Evolutionary conservation across 2,113 vertebrate species (phyloP), one percentile per base, ranked within the genome.

Genomic region (Urocynchramus pylzowi): DNA sequence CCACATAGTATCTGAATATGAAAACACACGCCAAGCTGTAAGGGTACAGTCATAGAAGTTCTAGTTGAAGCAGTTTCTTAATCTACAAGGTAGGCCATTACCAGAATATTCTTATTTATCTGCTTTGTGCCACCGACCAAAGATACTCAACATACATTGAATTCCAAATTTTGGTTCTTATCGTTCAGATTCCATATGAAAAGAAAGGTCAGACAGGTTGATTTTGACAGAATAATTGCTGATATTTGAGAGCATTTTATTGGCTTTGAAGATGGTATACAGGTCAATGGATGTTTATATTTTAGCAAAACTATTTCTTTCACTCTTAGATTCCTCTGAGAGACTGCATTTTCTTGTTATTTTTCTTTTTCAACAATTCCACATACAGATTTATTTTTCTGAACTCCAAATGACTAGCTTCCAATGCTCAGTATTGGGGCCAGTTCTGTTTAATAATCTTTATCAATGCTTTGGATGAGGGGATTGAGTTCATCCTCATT

Each of bases 1-100:
- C 90, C 79, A 90, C 93, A 90, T 77, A 90, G 87, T 90, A 94
- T 94, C 87, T 84, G 95, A 96, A 93, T 86, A 96, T 86, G 93
- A 95, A 96, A 97, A 97, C 91, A 93, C 56, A 92, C 11, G 71
- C 90, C 95, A 97, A 87, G 89, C 93, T 93, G 93, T 41, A 96
- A 67, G 90, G 35, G 42, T 83, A 87, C 8, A 94, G 45, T 82
- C 77, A 65, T 17, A 75, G 60, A 91, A 93, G 57, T 80, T 89
- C 57, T 61, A 83, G 53, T 16, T 87, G 75, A 89, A 95, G 24
- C 35, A 65, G 89, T 93, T 94, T 91, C 61, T 73, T 89, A 77
- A 90, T 86, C 84, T 85, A 49, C 2, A 8, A 95, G 74, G 73
- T 12, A 83, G 52, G 52, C 49, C 35, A 89, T 16, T 76, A 61